Percentiles rank a stretch among this genome's conserved stretches.
These are phyloP conservation scores for Carcinoscorpius rotundicauda DNA, from an alignment of 1,140 invertebrate genomes.

Conservation along the genomic window DNA sequence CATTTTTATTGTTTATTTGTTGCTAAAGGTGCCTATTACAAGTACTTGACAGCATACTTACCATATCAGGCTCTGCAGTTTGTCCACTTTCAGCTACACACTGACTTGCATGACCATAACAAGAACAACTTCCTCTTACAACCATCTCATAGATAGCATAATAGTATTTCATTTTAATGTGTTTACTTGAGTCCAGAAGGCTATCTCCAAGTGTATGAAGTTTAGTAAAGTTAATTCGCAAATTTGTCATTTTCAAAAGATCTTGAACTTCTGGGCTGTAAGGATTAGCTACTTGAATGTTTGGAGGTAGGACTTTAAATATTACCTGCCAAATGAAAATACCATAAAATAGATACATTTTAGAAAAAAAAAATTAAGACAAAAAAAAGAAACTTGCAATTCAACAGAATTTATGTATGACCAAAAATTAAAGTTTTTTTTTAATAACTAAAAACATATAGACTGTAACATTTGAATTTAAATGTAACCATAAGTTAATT, in stretches of 20 bases:
- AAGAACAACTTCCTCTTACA: conserved; percentile 94
- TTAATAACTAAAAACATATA: too few relatives aligned
- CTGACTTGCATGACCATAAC: conserved; percentile 93
- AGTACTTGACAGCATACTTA: neutral
- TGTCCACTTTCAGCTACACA: conserved; percentile 62
- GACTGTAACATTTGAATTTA: too few relatives aligned
- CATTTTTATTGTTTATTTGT: too few relatives aligned
- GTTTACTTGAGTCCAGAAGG: conserved; percentile 64
- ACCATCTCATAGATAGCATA: conserved; percentile 93
- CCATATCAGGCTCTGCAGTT: conserved; percentile 57
- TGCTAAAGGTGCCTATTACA: too few relatives aligned
- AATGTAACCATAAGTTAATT: too few relatives aligned
- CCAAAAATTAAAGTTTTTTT: too few relatives aligned
- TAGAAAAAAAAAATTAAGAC: neutral
- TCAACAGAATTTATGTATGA: too few relatives aligned
- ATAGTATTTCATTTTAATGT: conserved; percentile 93
- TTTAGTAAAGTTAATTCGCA: conserved; percentile 85
- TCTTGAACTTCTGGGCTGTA: conserved; percentile 84
- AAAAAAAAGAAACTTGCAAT: neutral
- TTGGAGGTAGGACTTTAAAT: conserved; percentile 80
- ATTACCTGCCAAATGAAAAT: conserved; percentile 49
- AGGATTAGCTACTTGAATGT: conserved; percentile 69
- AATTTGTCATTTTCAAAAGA: conserved; percentile 85
- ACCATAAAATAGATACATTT: too few relatives aligned
- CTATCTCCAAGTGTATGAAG: conserved; percentile 90